Base-by-base conservation (phyloP, 1,140 invertebrate genomes). In the Episyrphus balteatus region DNA sequence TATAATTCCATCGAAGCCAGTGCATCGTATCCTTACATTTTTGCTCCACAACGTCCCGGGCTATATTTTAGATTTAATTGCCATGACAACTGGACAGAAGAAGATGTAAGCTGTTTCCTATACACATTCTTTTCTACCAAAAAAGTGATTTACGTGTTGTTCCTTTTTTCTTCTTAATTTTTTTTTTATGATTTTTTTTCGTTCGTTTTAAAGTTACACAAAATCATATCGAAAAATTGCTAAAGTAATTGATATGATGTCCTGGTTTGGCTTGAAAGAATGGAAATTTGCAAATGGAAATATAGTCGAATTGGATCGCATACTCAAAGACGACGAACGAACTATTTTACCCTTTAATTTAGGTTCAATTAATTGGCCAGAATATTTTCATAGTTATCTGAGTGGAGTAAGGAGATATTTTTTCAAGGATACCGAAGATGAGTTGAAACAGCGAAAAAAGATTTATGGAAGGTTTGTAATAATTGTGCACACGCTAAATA, bases 41-140 rank as follows among this genome's bases (percentile, higher is more conserved):
- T 66, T 80, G 38, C 58, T 79, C 26, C 79, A 81, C 56, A 73
- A 72, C 66, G 56, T 81, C 45, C 79, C 79, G 12, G 78, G 77
- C 14, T 72, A 78, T 55, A 60, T 80, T 36, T 68, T 76, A 32
- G 80, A 82, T 58, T 68, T 65, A 36, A 59, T 74, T 36, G 57
- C 71, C 14, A 61, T 75, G 19, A 56, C 73, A 17, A 72, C 77
- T 19, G 78, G 79, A 52, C 79, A 75, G 60, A 75, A 75, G 57
- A 75, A 75, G 47, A 77, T 75, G 79, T 81, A 68, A 76, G 73
- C 12, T 15, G 14, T 36, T n/a, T n/a, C 5, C 12, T 36, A 36
- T 15, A 36, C 11, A 36, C 11, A 36, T 15, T 12, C 14, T n/a
- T 5, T 3, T 12, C 34, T 36, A 36, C 3, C 12, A 6, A 12